Conservation (phyloP, 2,888 invertebrate species). For the Euclidia mi region DNA sequence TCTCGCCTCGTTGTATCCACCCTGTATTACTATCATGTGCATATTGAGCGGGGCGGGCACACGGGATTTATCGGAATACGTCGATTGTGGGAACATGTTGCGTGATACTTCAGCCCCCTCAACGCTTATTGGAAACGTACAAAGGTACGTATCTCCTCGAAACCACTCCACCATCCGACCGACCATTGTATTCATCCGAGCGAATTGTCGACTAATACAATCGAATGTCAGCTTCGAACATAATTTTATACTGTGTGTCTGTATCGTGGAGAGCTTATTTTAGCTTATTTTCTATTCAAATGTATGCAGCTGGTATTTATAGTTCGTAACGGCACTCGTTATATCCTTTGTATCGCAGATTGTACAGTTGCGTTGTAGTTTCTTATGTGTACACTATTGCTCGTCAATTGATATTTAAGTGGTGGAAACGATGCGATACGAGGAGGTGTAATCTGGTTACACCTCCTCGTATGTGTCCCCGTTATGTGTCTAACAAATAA, state of each 20-base stretch:
- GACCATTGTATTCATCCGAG: background rate
- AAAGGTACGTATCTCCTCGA: constrained; percentile 11
- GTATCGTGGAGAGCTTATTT: background rate
- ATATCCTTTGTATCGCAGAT: no score
- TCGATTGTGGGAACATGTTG: constrained; percentile 40
- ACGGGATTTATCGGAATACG: constrained; percentile 38
- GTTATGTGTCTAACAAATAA: no score
- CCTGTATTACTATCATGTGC: constrained; percentile 46
- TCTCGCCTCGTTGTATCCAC: constrained; percentile 40
- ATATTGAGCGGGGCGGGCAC: constrained; percentile 36
- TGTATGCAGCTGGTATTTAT: background rate
- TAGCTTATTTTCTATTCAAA: constrained; percentile 4
- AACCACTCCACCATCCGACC: background rate
- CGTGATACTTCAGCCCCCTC: constrained; percentile 33
- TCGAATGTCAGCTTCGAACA: background rate
- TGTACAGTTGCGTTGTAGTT: no score
- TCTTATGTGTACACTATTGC: no score
- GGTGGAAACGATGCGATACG: no score
- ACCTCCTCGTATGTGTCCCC: no score
- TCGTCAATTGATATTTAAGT: no score
- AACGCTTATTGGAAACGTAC: constrained; percentile 32
- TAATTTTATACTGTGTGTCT: background rate
- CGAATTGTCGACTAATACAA: background rate
- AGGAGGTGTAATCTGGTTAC: no score
- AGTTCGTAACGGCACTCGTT: no score